Base-by-base conservation (phyloP, 2,113 vertebrate species). In the Periophthalmus modestus region DNA sequence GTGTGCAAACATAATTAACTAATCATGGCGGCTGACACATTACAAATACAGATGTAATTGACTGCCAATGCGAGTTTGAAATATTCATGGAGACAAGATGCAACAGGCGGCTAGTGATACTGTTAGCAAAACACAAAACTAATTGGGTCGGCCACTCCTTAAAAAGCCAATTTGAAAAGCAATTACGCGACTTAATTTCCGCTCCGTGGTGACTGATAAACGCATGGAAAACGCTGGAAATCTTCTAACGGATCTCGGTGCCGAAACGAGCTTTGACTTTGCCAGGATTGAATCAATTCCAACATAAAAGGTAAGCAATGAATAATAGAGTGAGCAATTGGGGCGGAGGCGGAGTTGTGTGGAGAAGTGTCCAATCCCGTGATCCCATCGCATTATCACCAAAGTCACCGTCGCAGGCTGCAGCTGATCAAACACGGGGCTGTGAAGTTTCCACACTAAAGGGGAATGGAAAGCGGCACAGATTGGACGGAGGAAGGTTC, bases 141-240 rank as follows among this genome's bases (percentile, higher is more conserved):
- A 90, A 91, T 90, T 87, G 88, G 83, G 84, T 90, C 88, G 85
- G 85, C 83, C 84, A 74, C 84, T 72, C 82, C 82, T 89, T 81
- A 90, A 87, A 91, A 84, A 87, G 78, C 79, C 81, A 87, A 90
- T 89, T 83, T 87, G 58, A 71, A 89, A 91, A 86, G 82, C 89
- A 91, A 92, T 92, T 89, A 91, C 74, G 73, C 73, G 73, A 79
- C 74, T 79, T 79, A 72, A 76, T 88, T 88, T 81, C 79, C 78
- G 83, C 24, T 55, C 19, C n/a, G 74, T 74, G 76, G 78, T 33
- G 36, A 48, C 85, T 79, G 84, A 89, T 88, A 82, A 79, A 76
- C 19, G 47, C 68, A n/a, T 36, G 58, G 75, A 81, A 83, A 82
- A 24, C 66, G 66, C 78, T 54, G 68, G 76, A 78, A n/a, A 75